Base-by-base conservation (phyloP, 1,140 invertebrate genomes). In the Scaptomyza montana region DNA sequence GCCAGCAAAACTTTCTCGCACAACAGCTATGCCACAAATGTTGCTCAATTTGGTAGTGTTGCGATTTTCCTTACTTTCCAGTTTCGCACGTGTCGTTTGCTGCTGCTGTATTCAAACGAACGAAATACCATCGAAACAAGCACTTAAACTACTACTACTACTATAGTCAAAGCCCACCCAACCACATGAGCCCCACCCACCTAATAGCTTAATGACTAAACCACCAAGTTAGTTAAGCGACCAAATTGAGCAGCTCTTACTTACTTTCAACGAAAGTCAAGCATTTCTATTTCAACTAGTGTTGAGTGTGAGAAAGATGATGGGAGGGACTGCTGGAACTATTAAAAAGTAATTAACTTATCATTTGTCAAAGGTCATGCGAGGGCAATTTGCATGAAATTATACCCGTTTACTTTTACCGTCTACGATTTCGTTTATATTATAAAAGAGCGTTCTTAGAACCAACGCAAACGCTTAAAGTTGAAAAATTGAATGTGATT, bases 131-230 rank as follows among this genome's bases (percentile, higher is more conserved):
- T 77, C 84, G 86, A 55, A 80, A 66, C 55, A 50, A 57, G 25
- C 56, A 33, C 7, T 36, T 57, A 9, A 28, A 36, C 16, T 41
- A 0, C 12, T 19, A 21, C 13, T n/a, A 0, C 21, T n/a, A n/a
- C 45, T 1, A 36, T 7, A 36, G 6, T 36, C 10, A 10, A 21
- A 2, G 12, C n/a, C 39, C 39, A 43, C 39, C 39, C 63, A 36
- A 19, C 49, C 66, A 28, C 65, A 61, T 33, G 16, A 30, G 25
- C 43, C 19, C 47, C 16, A 64, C 55, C 69, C 57, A 74, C 84
- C 66, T 89, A 87, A 87, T 89, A 56, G 82, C 84, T 87, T 89
- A 87, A 87, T 87, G 84, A 79, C 84, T 67, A 87, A 84, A 80
- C 82, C 82, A 86, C 81, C 63, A 77, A 87, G 84, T 79, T 78